Evolutionary conservation across 2,888 invertebrate genomes (phyloP).

Genomic region (Euzophera pinguis): DNA sequence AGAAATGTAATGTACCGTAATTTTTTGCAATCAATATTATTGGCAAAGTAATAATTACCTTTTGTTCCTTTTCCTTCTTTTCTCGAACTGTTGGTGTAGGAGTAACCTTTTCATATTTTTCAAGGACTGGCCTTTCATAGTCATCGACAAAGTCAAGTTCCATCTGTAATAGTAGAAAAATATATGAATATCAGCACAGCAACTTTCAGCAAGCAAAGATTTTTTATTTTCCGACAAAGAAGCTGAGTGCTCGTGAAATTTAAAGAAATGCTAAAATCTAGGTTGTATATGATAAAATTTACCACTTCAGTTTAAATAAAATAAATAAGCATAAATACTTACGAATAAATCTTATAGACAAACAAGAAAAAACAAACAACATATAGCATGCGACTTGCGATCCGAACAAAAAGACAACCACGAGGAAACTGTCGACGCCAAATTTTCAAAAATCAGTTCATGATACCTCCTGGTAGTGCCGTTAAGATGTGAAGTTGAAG

Average conservation of each 20-base stretch:
- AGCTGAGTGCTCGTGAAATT: too few relatives aligned
- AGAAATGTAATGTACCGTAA: too few relatives aligned
- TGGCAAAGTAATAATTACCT: slow-evolving; percentile 37
- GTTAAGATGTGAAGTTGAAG: slow-evolving; percentile 16
- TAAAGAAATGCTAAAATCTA: too few relatives aligned
- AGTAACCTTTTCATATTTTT: slow-evolving; percentile 83
- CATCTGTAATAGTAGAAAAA: slow-evolving; percentile 41
- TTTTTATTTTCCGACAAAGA: background rate
- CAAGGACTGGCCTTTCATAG: slow-evolving; percentile 87
- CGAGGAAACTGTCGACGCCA: slow-evolving; percentile 13
- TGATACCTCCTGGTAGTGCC: background rate
- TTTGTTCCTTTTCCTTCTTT: slow-evolving; percentile 69
- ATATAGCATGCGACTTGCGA: slow-evolving; percentile 59
- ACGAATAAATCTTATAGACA: background rate
- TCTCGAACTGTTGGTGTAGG: slow-evolving; percentile 66
- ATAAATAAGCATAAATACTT: background rate
- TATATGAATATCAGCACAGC: slow-evolving; percentile 17
- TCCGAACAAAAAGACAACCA: slow-evolving; percentile 34
- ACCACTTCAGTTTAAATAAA: background rate
- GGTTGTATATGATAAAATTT: background rate
- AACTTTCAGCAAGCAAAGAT: too few relatives aligned
- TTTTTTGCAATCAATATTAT: too few relatives aligned
- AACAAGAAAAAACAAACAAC: slow-evolving; percentile 37
- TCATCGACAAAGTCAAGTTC: slow-evolving; percentile 81
- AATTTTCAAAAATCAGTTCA: background rate